Base-by-base conservation (phyloP, 1,140 invertebrate species). In the Saccostrea glomerata region DNA sequence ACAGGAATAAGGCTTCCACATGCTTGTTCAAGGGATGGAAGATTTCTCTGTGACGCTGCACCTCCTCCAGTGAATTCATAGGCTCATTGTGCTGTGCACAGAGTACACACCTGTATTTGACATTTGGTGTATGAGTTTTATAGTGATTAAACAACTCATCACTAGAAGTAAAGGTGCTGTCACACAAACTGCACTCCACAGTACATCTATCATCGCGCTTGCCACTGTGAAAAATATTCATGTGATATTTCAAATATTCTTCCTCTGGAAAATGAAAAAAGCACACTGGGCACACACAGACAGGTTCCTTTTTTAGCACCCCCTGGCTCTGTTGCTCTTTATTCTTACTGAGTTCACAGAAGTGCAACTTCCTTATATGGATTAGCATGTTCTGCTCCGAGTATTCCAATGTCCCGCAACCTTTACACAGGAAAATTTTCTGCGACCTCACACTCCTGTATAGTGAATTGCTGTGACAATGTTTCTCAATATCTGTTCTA, bases 391-490 rank as follows among this genome's bases (percentile, higher is more conserved):
- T 13, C 2, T 30, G 70, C 25, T 77, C 70, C 13, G 70, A 36
- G 25, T 77, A 77, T 77, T 77, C 70, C 23, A 77, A 23, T 30
- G 23, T 30, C 4, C 13, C 23, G 30, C 70, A 77, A 15, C 70
- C 70, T 77, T 36, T 77, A 17, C 70, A 77, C 11, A 30, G 7
- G 30, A 77, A 77, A 5, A 77, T 12, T 15, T 36, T 77, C 30
- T 77, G 70, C 13, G 70, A 77, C 30, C 70, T 77, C 4, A 77
- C 70, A 77, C 23, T 30, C 15, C 70, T 77, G 70, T 77, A 77
- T 13, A 77, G 70, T 13, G 70, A 25, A 30, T 30, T 36, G 30
- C 70, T 30, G 70, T 77, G 70, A 17, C 70, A 15, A 5, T 36
- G 70, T 77, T 77, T 77, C 70, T 77, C 70, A 30, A 77, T 15